phyloP scores from a whole-genome alignment of 2,113 vertebrate genomes.

The Acrocephalus kingi region DNA sequence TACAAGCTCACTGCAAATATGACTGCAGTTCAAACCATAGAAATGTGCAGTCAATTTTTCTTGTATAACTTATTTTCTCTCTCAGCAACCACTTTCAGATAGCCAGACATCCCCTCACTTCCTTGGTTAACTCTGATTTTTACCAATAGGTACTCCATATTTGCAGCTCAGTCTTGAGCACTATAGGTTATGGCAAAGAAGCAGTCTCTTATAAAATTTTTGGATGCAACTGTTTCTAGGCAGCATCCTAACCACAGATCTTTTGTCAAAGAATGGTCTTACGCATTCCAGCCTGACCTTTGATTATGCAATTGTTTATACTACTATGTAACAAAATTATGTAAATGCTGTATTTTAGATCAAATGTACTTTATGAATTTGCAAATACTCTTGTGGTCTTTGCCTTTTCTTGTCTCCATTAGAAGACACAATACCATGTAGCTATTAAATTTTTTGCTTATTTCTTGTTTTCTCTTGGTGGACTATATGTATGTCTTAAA shows the following conservation, averaged over 20 bases:
- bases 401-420: not conserved
- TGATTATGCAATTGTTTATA: constrained; percentile 1
- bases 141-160: not conserved
- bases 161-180: not conserved
- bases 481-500: not conserved
- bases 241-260: not conserved
- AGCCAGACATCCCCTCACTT: not conserved
- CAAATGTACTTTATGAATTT: not conserved
- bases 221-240: not conserved
- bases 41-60: not conserved
- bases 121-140: not conserved
- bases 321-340: not conserved
- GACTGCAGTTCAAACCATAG: not conserved
- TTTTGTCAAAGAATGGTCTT: not conserved
- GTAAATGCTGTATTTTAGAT: constrained; percentile 17
- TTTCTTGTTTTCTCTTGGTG: not conserved
- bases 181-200: not conserved
- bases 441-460: not conserved
- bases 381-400: not conserved
- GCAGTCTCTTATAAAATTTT: not conserved
- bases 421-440: not conserved
- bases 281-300: not conserved
- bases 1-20: not conserved
- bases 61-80: not conserved
- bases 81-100: not conserved